Evolutionary conservation across 2,113 vertebrate genomes (phyloP).

Genomic region (Urocynchramus pylzowi): DNA sequence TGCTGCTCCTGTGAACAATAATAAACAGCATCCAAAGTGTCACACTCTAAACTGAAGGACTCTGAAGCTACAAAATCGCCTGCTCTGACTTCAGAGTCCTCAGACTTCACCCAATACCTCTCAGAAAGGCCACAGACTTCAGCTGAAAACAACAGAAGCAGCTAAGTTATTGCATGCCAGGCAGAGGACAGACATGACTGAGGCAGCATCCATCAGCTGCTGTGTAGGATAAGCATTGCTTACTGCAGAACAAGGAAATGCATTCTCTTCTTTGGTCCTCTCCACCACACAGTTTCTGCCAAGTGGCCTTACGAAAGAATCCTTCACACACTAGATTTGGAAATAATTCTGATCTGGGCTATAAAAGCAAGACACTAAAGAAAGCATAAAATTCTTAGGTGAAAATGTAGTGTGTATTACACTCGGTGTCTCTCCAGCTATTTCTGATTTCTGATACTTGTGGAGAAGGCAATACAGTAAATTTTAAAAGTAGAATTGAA

Average conservation of each 20-base stretch:
- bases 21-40: background rate
- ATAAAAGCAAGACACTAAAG: background rate
- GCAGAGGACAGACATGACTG: background rate
- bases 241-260: background rate
- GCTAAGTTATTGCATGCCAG: background rate
- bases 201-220: background rate
- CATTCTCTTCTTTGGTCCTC: background rate
- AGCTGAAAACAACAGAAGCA: background rate
- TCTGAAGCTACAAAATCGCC: background rate
- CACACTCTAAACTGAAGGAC: background rate
- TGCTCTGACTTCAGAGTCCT: background rate
- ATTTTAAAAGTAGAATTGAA: background rate
- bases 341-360: background rate
- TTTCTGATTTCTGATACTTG: background rate
- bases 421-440: background rate
- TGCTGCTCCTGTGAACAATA: background rate
- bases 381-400: background rate
- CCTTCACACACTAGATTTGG: background rate
- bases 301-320: background rate
- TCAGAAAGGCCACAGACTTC: background rate
- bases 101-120: background rate
- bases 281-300: background rate
- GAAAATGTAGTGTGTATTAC: background rate
- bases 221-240: accelerated
- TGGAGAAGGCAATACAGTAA: background rate